phyloP scores from a whole-genome alignment of 1,140 invertebrate species.

The Drosophila teissieri region DNA sequence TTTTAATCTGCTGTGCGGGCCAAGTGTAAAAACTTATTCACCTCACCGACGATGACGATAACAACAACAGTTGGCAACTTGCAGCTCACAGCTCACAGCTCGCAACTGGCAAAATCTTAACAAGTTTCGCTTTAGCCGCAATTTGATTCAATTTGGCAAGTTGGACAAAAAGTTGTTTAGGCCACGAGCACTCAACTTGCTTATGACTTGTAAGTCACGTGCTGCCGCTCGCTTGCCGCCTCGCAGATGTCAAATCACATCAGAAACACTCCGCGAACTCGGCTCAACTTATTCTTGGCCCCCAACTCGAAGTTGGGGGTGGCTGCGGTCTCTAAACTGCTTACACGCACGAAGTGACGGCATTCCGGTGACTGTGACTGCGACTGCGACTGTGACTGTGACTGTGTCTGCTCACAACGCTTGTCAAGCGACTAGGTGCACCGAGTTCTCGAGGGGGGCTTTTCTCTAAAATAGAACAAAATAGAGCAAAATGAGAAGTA shows the following conservation, averaged over 20 bases:
- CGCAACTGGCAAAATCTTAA: slow-evolving; percentile 68
- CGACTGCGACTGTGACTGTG: background rate
- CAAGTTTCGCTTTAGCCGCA: slow-evolving; percentile 71
- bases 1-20: slow-evolving; percentile 56
- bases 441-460: background rate
- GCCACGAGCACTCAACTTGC: slow-evolving; percentile 63
- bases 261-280: slow-evolving; percentile 57
- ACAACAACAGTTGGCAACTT: slow-evolving; percentile 46
- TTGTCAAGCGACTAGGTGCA: slow-evolving; percentile 31
- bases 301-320: background rate
- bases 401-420: slow-evolving; percentile 6
- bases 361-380: background rate
- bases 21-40: slow-evolving; percentile 12
- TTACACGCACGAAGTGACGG: slow-evolving; percentile 52
- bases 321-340: slow-evolving; percentile 1
- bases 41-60: slow-evolving; percentile 9
- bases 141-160: slow-evolving; percentile 78
- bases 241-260: slow-evolving; percentile 68
- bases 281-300: slow-evolving; percentile 13
- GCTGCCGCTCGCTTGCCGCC: slow-evolving; percentile 42
- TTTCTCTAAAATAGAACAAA: background rate
- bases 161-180: slow-evolving; percentile 61
- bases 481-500: background rate
- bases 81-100: slow-evolving; percentile 6
- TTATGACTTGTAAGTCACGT: slow-evolving; percentile 78